A percentile compares a stretch with the other conserved stretches of the same genome.
These are phyloP conservation scores for Pelochelys cantorii DNA, from an alignment of 2,797 vertebrate species.

Conservation along the genomic window DNA sequence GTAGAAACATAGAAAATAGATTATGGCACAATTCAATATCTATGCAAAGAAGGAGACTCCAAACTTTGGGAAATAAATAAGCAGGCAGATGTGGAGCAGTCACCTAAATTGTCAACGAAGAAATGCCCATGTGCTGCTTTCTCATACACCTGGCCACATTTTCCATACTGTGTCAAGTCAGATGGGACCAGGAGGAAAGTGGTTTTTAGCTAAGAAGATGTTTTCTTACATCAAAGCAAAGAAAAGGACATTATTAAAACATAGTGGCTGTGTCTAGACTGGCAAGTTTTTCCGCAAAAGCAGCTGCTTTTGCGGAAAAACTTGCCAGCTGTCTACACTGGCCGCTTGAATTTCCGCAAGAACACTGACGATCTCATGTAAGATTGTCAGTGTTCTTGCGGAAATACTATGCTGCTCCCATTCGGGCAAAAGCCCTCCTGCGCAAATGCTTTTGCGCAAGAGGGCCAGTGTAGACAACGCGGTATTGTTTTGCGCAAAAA, in stretches of 20 bases:
- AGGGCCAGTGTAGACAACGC: too few relatives aligned
- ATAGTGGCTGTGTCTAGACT: too few relatives aligned
- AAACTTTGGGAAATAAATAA: accelerated
- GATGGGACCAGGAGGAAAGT: background rate
- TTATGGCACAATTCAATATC: background rate
- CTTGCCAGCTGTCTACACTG: too few relatives aligned
- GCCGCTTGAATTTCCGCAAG: too few relatives aligned
- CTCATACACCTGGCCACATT: background rate
- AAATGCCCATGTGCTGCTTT: background rate
- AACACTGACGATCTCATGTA: too few relatives aligned
- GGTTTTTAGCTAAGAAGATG: background rate
- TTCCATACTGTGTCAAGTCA: background rate
- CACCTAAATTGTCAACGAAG: background rate
- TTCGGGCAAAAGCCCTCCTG: too few relatives aligned
- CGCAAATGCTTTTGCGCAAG: too few relatives aligned
- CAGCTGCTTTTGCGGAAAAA: too few relatives aligned
- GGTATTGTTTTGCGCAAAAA: too few relatives aligned
- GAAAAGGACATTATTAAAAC: background rate
- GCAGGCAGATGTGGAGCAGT: accelerated
- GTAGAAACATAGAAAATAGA: background rate
- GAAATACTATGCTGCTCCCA: too few relatives aligned
- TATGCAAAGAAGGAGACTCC: background rate
- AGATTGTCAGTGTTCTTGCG: too few relatives aligned
- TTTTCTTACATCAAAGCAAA: background rate
- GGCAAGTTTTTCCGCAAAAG: too few relatives aligned